Evolutionary conservation across 2,113 vertebrate genomes (phyloP), one percentile per base, ranked within the genome.

Genomic region (Passer montanus): DNA sequence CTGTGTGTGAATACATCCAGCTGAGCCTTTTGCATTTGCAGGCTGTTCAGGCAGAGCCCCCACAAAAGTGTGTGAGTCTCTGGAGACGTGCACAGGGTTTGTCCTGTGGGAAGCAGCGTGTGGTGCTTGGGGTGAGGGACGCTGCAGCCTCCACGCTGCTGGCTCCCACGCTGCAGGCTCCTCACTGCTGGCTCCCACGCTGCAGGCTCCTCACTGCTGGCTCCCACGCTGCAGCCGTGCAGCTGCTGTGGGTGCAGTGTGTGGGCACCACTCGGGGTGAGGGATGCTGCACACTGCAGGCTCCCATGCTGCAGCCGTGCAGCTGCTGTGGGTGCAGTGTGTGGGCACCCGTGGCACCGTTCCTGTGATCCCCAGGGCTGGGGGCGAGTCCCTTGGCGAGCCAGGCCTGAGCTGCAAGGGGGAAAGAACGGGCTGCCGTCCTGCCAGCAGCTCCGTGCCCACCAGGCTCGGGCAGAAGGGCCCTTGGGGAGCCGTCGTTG

Each of bases 21-120:
- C 94, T 93, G 93, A 92, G 96, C 83, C 63, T 88, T 92, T 88
- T 19, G 72, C 91, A 72, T 90, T 94, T 60, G 75, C 86, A 93
- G 79, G 89, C 94, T 85, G 91, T 64, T 90, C 87, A 90, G 90
- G 70, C 93, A 92, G 53, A 82, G 88, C 87, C 44, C 64, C 77
- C 84, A 46, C 73, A 72, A 18, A 74, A 95, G 91, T 56, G 44
- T 21, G 46, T 11, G 94, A 72, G 66, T 27, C 58, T 18, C 41
- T 6, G 55, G 86, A 79, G 81, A 22, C 8, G 10, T 23, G 35
- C 35, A 1, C 4, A 2, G 86, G 84, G 35, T 75, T 60, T 63
- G 64, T 19, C 84, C 80, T 4, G 55, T 4, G 78, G 92, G 90
- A 79, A 87, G 74, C 50, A 43, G 73, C 1, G 6, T 39, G 67